These are phyloP conservation scores for Hydroisotoma schaefferi DNA, from an alignment of 2,888 invertebrate genomes.

Conservation along the genomic window DNA sequence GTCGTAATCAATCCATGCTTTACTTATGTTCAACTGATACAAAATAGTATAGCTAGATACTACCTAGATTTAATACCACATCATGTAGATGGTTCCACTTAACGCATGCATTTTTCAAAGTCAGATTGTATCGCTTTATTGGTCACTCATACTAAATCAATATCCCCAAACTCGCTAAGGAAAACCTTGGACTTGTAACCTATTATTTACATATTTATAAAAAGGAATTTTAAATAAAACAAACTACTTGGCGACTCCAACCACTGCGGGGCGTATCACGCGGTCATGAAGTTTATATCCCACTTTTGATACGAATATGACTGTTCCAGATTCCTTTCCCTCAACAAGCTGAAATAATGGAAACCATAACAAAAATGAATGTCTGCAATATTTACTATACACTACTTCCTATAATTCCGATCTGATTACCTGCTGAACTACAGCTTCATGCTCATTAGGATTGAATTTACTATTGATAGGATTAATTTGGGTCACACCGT, in stretches of 20 bases:
- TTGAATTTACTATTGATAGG: slow-evolving; percentile 92
- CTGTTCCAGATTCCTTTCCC: slow-evolving; percentile 76
- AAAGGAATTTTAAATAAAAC: too few species aligned
- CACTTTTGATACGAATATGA: slow-evolving; percentile 88
- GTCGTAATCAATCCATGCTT: too few species aligned
- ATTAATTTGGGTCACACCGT: slow-evolving; percentile 82
- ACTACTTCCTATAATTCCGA: neutral
- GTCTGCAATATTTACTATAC: neutral
- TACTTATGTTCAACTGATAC: too few species aligned
- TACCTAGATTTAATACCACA: too few species aligned
- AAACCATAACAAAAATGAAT: neutral
- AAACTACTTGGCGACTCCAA: slow-evolving; percentile 87
- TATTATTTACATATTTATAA: too few species aligned
- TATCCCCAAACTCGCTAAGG: too few species aligned
- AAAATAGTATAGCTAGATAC: too few species aligned
- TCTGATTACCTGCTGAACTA: slow-evolving; percentile 77
- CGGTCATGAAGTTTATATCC: slow-evolving; percentile 93
- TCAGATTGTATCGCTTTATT: too few species aligned
- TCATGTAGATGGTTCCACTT: too few species aligned
- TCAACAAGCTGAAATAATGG: slow-evolving; percentile 62
- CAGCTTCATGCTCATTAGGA: slow-evolving; percentile 92
- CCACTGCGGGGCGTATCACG: slow-evolving; percentile 90
- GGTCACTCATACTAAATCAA: too few species aligned
- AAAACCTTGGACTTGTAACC: too few species aligned
- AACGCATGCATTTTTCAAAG: too few species aligned